Evolutionary conservation across 2,113 vertebrate genomes (phyloP).

Genomic region (Oryzias celebensis): DNA sequence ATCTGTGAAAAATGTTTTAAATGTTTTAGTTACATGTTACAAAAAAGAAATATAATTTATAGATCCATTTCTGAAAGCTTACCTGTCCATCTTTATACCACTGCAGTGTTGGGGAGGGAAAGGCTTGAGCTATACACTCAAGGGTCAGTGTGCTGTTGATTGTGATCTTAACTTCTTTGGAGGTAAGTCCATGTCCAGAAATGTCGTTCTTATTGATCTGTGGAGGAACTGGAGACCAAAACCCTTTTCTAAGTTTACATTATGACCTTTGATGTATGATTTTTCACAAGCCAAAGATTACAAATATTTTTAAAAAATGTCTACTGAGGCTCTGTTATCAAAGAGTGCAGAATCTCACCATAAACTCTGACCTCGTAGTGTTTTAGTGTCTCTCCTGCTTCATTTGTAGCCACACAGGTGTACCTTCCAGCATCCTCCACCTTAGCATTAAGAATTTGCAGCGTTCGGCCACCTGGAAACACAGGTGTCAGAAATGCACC

Average conservation of each 20-base stretch:
- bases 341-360: conserved; percentile 76
- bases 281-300: too few relatives aligned
- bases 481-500: neutral
- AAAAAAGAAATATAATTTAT: neutral
- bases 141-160: conserved; percentile 89
- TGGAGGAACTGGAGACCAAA: conserved; percentile 85
- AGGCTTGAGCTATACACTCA: conserved; percentile 88
- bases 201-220: conserved; percentile 87
- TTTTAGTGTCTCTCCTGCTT: conserved; percentile 90
- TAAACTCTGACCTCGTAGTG: conserved; percentile 93
- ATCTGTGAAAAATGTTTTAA: conserved; percentile 69
- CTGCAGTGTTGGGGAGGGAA: conserved; percentile 85
- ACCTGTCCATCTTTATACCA: conserved; percentile 99
- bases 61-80: neutral
- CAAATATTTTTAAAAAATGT: too few relatives aligned
- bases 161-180: conserved; percentile 93
- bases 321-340: neutral
- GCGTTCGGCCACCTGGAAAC: conserved; percentile 84
- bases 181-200: conserved; percentile 78
- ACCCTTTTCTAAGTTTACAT: neutral
- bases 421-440: conserved; percentile 87
- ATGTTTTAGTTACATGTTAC: neutral
- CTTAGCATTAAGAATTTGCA: conserved; percentile 91
- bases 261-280: too few relatives aligned
- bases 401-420: conserved; percentile 92